These are phyloP conservation scores for Parasteatoda tepidariorum DNA, from an alignment of 1,140 invertebrate species.

Conservation along the genomic window DNA sequence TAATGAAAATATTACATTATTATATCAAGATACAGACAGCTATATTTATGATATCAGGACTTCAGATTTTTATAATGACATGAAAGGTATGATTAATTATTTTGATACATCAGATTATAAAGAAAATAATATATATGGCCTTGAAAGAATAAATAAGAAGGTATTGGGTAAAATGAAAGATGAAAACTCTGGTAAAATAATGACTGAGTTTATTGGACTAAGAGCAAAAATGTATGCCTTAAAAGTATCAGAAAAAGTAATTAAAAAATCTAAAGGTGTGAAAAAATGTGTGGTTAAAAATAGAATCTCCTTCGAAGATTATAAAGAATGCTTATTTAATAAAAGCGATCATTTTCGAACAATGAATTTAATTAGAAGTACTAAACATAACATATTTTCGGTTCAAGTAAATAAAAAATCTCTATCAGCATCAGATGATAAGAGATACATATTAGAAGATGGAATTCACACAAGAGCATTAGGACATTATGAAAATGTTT, in stretches of 20 bases:
- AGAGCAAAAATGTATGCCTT: constrained; percentile 69
- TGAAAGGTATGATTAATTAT: constrained; percentile 53
- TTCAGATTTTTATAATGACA: constrained; percentile 60
- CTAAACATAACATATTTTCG: constrained; percentile 48
- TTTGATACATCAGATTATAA: constrained; percentile 62
- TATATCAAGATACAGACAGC: constrained; percentile 61
- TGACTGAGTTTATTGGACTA: constrained; percentile 68
- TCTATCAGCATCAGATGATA: not conserved
- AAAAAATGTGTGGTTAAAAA: constrained; percentile 61
- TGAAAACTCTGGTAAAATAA: constrained; percentile 68
- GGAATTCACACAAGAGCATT: not conserved
- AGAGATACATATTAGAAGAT: constrained; percentile 12
- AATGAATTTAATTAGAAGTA: too few relatives aligned
- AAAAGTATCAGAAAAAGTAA: constrained; percentile 27
- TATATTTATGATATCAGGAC: constrained; percentile 61
- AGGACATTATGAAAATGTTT: not conserved
- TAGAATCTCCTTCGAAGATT: constrained; percentile 45
- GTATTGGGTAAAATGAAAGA: constrained; percentile 71
- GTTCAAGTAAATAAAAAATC: constrained; percentile 32
- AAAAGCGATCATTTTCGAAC: constrained; percentile 61
- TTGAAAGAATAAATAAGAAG: constrained; percentile 69
- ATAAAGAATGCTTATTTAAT: constrained; percentile 51
- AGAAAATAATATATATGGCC: constrained; percentile 52
- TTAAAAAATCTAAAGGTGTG: constrained; percentile 62
- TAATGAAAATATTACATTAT: constrained; percentile 58